Conservation (phyloP, 2,113 vertebrate species). For the Poecilia latipinna region DNA sequence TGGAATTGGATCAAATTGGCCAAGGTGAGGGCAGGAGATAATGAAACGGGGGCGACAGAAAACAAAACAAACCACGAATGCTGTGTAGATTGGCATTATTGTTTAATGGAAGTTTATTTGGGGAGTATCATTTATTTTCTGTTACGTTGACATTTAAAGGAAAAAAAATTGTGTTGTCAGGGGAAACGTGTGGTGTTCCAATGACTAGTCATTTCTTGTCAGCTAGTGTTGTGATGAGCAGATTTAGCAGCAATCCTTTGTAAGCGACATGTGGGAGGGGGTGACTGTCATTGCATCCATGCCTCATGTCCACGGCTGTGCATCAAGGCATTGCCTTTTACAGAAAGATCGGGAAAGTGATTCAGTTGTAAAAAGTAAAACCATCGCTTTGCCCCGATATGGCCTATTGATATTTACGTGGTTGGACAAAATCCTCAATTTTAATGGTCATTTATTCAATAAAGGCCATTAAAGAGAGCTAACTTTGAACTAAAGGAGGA, state of each 20-base stretch:
- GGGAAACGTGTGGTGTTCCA: neutral
- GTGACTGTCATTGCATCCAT: slow-evolving; percentile 43
- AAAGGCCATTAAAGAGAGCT: slow-evolving; percentile 74
- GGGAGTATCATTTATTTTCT: slow-evolving; percentile 12
- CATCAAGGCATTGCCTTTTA: slow-evolving; percentile 70
- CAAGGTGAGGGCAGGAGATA: slow-evolving; percentile 41
- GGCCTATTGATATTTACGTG: slow-evolving; percentile 77
- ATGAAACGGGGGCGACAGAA: slow-evolving; percentile 38
- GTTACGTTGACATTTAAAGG: slow-evolving; percentile 20
- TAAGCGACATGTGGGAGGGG: slow-evolving; percentile 35
- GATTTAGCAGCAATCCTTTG: slow-evolving; percentile 14
- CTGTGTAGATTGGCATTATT: slow-evolving; percentile 8
- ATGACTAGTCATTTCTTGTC: slow-evolving; percentile 8
- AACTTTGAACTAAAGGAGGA: slow-evolving; percentile 54
- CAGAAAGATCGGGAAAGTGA: slow-evolving; percentile 75
- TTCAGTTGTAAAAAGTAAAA: slow-evolving; percentile 67
- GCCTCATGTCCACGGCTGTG: slow-evolving; percentile 49
- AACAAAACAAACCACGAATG: slow-evolving; percentile 38
- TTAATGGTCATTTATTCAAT: slow-evolving; percentile 79
- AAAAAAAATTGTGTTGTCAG: slow-evolving; percentile 9
- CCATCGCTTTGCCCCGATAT: slow-evolving; percentile 58
- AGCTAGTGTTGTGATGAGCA: slow-evolving; percentile 23
- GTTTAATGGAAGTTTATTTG: slow-evolving; percentile 22
- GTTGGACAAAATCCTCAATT: slow-evolving; percentile 77
- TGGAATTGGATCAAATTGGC: slow-evolving; percentile 49